Evolutionary conservation across 1,140 invertebrate genomes (phyloP).

Genomic region (Laupala kohalensis): DNA sequence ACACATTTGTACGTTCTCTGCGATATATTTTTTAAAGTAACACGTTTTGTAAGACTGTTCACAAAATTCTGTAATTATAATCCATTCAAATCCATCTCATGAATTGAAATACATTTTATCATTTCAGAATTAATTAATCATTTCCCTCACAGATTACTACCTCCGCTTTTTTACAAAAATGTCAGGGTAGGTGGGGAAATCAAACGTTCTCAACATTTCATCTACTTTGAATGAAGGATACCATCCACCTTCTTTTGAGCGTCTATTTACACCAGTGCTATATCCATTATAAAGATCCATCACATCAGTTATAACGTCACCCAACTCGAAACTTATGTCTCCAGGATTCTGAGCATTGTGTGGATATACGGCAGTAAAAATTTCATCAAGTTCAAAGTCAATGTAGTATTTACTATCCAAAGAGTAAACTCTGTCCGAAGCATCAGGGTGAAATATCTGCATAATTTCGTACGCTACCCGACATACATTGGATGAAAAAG

Average conservation of each 20-base stretch:
- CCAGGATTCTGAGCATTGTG: constrained; percentile 47
- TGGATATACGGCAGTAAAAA: constrained; percentile 57
- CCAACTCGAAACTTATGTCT: constrained; percentile 60
- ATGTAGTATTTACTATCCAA: constrained; percentile 96
- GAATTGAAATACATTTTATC: no score
- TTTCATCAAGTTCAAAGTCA: constrained; percentile 87
- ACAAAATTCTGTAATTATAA: no score
- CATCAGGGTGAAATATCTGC: constrained; percentile 79
- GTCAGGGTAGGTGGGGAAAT: constrained; percentile 48
- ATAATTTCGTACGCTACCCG: constrained; percentile 93
- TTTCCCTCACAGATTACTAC: no score
- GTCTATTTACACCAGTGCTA: constrained; percentile 73
- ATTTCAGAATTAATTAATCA: no score
- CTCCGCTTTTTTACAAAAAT: no score
- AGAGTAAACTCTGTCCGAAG: constrained; percentile 68
- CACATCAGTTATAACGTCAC: constrained; percentile 78
- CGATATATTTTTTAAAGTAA: no score
- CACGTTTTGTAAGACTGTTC: no score
- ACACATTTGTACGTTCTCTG: no score
- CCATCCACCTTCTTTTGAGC: constrained; percentile 62
- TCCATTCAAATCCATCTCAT: no score
- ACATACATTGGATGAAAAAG: constrained; percentile 56
- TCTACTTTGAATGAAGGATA: constrained; percentile 74
- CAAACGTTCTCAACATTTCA: constrained; percentile 48
- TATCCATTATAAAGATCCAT: constrained; percentile 97